A percentile compares a stretch with the other conserved stretches of the same genome.
phyloP scores from a whole-genome alignment of 1,140 invertebrate species.

The Tetraneura akinire region DNA sequence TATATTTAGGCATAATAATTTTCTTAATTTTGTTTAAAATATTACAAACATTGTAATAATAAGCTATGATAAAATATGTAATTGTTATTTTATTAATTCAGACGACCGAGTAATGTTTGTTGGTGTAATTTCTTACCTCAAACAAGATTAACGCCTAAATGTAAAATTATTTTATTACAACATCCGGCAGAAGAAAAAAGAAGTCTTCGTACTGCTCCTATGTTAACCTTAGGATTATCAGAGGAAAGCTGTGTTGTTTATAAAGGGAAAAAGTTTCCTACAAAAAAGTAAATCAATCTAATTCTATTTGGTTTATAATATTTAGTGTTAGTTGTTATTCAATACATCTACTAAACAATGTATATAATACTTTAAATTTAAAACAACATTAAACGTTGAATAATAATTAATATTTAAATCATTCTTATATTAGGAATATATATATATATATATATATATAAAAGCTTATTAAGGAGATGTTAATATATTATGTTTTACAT shows the following conservation, averaged over 20 bases:
- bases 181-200: slow-evolving; percentile 92
- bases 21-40: not conserved
- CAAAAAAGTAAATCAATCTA: slow-evolving; percentile 59
- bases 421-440: too few relatives aligned
- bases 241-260: slow-evolving; percentile 74
- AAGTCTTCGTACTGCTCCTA: slow-evolving; percentile 83
- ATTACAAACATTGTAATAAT: not conserved
- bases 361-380: too few relatives aligned
- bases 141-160: slow-evolving; percentile 67
- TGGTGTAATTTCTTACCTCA: slow-evolving; percentile 82
- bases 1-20: too few relatives aligned
- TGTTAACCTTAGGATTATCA: slow-evolving; percentile 75
- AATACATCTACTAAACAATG: too few relatives aligned
- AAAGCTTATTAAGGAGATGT: too few relatives aligned
- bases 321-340: not conserved
- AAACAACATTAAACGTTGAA: too few relatives aligned
- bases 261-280: slow-evolving; percentile 83
- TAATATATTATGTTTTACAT: not conserved
- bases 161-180: slow-evolving; percentile 79
- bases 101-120: slow-evolving; percentile 82
- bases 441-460: too few relatives aligned
- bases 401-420: too few relatives aligned
- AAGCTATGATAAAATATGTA: not conserved
- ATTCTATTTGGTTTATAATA: too few relatives aligned
- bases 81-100: slow-evolving; percentile 59